Percentiles rank a stretch among this genome's conserved stretches.
Evolutionary conservation across 2,888 invertebrate genomes (phyloP).

Genomic region (Carterocephalus palaemon): DNA sequence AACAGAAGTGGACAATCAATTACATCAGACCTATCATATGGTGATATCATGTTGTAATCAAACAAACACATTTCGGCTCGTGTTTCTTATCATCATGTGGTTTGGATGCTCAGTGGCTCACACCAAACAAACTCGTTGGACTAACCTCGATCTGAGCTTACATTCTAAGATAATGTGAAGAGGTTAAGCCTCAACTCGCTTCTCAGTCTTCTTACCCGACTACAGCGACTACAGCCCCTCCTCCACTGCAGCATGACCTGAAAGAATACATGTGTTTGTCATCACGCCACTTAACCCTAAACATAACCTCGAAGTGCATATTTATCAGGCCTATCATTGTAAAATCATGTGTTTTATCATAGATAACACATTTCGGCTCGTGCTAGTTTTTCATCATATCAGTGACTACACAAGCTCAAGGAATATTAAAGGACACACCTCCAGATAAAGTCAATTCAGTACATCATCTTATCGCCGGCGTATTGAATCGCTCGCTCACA

Average conservation of each 20-base stretch:
- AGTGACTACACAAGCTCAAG: no score
- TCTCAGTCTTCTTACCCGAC: no score
- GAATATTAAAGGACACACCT: no score
- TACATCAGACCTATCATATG: constrained; percentile 24
- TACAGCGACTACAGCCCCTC: no score
- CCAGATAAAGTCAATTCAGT: no score
- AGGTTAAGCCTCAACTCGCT: no score
- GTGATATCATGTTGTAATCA: constrained; percentile 42
- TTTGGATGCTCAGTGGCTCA: no score
- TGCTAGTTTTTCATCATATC: constrained; percentile 18
- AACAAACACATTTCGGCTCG: constrained; percentile 68
- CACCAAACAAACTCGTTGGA: no score
- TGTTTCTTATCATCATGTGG: constrained; percentile 61
- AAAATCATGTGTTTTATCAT: constrained; percentile 25
- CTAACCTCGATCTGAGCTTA: no score
- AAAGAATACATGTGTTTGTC: constrained; percentile 22
- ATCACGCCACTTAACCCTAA: constrained; percentile 11
- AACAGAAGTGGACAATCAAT: neutral
- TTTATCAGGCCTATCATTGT: constrained; percentile 25
- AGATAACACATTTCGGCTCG: constrained; percentile 24
- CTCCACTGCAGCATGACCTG: neutral
- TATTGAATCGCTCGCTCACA: no score
- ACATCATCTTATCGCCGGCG: no score
- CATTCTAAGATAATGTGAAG: no score
- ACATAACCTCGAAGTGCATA: neutral